phyloP scores from a whole-genome alignment of 2,113 vertebrate genomes.

The Cyrtonyx montezumae region DNA sequence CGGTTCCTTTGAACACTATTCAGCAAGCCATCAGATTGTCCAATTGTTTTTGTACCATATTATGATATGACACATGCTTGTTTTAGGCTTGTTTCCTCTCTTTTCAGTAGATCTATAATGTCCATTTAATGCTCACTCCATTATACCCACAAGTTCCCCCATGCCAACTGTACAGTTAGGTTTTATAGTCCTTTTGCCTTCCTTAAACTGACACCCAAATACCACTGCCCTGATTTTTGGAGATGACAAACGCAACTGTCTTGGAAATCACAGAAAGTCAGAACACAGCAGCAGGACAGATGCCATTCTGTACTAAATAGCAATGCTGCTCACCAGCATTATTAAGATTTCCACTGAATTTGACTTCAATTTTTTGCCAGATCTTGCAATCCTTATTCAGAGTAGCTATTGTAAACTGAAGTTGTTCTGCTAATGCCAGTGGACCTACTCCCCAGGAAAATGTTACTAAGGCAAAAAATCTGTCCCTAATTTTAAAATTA shows the following conservation, averaged over 20 bases:
- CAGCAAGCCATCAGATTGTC: accelerated
- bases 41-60: neutral
- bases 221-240: neutral
- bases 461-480: neutral
- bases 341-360: neutral
- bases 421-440: neutral
- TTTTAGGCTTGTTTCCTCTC: neutral
- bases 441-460: neutral
- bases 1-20: neutral
- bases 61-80: neutral
- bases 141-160: neutral
- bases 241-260: neutral
- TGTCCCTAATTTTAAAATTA: neutral
- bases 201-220: neutral
- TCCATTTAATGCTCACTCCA: neutral
- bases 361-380: neutral
- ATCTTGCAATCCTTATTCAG: neutral
- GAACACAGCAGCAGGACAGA: neutral
- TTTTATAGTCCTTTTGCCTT: neutral
- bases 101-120: neutral
- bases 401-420: neutral
- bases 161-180: neutral
- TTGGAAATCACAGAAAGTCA: neutral
- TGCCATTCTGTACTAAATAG: neutral
- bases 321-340: neutral